A percentile compares a stretch with the other conserved stretches of the same genome.
phyloP scores from a whole-genome alignment of 2,888 invertebrate species.

The Amiota mariae region DNA sequence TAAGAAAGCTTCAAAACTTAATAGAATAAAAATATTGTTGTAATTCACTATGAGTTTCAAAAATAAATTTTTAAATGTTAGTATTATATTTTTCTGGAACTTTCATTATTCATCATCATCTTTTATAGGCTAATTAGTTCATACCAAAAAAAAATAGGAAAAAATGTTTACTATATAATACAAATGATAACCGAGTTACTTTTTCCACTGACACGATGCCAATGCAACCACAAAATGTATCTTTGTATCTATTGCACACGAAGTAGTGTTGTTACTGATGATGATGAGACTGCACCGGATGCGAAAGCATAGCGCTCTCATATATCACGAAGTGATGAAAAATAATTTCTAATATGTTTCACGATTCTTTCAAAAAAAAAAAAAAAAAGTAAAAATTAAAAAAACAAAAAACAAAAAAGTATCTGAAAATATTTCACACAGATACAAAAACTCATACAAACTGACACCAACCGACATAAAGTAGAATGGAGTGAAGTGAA shows the following conservation, averaged over 20 bases:
- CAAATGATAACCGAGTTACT: too few relatives aligned
- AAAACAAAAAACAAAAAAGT: neutral
- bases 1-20: neutral
- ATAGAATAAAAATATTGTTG: neutral
- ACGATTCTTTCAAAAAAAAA: neutral
- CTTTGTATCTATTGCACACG: neutral
- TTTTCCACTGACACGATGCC: neutral
- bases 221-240: neutral
- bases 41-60: neutral
- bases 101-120: conserved; percentile 19
- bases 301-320: neutral
- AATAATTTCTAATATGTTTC: conserved; percentile 12
- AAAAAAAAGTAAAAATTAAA: neutral
- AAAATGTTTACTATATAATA: too few relatives aligned
- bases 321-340: conserved; percentile 27
- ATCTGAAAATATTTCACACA: neutral
- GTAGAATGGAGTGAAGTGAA: neutral
- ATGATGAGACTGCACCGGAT: conserved; percentile 9
- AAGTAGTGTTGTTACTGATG: neutral
- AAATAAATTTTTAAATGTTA: too few relatives aligned
- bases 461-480: neutral
- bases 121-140: conserved; percentile 31
- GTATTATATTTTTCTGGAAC: neutral
- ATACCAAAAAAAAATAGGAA: too few relatives aligned
- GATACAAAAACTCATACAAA: neutral